Base-by-base conservation (phyloP, 2,797 vertebrate species). In the Apogon hyalosoma region DNA sequence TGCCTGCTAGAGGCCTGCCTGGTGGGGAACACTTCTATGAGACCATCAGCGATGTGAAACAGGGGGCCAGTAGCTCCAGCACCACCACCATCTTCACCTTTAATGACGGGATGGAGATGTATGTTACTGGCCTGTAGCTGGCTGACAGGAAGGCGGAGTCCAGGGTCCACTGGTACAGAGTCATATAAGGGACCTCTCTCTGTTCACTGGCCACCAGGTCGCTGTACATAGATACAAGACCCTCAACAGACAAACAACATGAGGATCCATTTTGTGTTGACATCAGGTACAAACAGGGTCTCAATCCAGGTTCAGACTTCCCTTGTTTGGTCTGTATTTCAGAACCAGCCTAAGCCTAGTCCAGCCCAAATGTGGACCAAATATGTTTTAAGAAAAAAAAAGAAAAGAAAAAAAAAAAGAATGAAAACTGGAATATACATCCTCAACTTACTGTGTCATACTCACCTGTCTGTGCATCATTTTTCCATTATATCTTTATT, bases 51-150 rank as follows among this genome's bases (percentile, higher is more conserved):
- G 93, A 95, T 18, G 87, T 90, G 73, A 95, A 93, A 83, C 90
- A 93, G 80, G 93, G 89, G 38, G 86, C 31, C 62, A 90, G 63
- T 69, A 82, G 82, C 83, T 88, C 92, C 58, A 90, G 93, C 82
- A 95, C 93, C 84, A 95, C 94, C 80, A 95, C 94, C 81, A 94
- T 95, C 80, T 94, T 95, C 83, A 95, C 93, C 45, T 95, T 95
- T 80, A 94, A 95, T 41, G 94, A 95, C 12, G 94, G 94, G 58
- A 94, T 95, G 92, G 94, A 95, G 88, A 95, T 95, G 94, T 95
- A 95, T 2, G 93, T 94, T 83, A 95, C 94, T 0, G 94, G 94
- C 61, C 90, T 95, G 89, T 95, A 94, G 88, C 74, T 60, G 41
- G 40, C 60, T 69, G 63, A 62, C 47, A 45, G 21, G 49, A 60